Base-by-base conservation (phyloP, 2,797 vertebrate species). In the Schizopygopsis malacanthus region DNA sequence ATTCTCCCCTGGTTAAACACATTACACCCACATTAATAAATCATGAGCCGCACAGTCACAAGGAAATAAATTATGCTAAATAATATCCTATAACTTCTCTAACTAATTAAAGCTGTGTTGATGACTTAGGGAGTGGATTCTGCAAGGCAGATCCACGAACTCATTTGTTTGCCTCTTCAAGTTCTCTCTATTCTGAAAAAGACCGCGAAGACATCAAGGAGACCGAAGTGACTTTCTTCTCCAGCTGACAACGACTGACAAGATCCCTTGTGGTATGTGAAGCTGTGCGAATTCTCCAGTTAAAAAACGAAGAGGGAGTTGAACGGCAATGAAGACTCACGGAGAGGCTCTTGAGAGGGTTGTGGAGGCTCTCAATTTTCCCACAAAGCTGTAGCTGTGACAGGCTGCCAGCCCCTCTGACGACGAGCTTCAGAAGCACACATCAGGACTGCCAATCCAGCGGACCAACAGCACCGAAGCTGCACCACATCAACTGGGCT, bases 21-120 rank as follows among this genome's bases (percentile, higher is more conserved):
- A 88, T 91, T 89, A 89, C 79, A 85, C 81, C 87, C 67, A 76
- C 82, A 86, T 91, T 88, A 89, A 90, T 90, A 90, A 91, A 90
- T 90, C 89, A 90, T 81, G 85, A 87, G 84, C 79, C 18, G 82
- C 75, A 22, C 77, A 59, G 45, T 85, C 70, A 83, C 73, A 69
- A 75, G 81, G 72, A 89, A 86, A 89, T 91, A 84, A 90, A 91
- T 91, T 75, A 89, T 39, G 63, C 76, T 85, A 86, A 87, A 84
- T 80, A 89, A 90, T 89, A 85, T 37, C 76, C 88, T 87, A 87
- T 90, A 90, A 90, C 88, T 87, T 88, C 70, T 33, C 71, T 39
- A 79, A 76, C 88, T 90, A 88, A 90, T 92, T 89, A 90, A 89
- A 89, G 85, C 52, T 52, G 59, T 15, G 52, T 8, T 41, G 83